Conservation (phyloP, 2,888 invertebrate species). For the Graphium colonna region DNA sequence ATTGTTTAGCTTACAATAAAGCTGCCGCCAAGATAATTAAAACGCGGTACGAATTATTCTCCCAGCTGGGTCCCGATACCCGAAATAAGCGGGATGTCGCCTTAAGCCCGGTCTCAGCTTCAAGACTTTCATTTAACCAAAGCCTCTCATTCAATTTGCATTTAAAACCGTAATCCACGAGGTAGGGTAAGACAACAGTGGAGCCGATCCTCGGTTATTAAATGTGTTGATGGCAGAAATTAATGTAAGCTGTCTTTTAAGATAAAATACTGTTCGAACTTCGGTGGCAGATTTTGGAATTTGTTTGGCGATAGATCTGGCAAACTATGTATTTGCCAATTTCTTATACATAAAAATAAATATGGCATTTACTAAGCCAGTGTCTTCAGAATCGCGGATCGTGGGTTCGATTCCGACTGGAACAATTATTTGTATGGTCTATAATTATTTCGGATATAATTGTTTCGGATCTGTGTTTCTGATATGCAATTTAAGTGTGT, state of each 20-base stretch:
- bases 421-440: neutral
- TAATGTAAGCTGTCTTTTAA: slow-evolving; percentile 1
- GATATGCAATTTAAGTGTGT: no score
- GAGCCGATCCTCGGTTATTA: slow-evolving; percentile 25
- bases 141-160: slow-evolving; percentile 64
- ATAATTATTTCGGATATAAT: neutral
- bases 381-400: no score
- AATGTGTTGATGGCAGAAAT: slow-evolving; percentile 23
- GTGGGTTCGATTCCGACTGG: no score
- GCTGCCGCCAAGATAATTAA: slow-evolving; percentile 49
- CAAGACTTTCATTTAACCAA: slow-evolving; percentile 48
- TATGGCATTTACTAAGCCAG: no score
- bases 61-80: slow-evolving; percentile 39
- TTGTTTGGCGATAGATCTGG: no score
- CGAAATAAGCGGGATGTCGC: slow-evolving; percentile 38
- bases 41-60: slow-evolving; percentile 51
- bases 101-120: slow-evolving; percentile 38
- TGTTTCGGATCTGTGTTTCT: no score
- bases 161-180: slow-evolving; percentile 54
- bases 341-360: no score
- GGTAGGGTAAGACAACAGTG: slow-evolving; percentile 32
- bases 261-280: no score
- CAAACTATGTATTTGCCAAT: no score
- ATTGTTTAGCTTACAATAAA: slow-evolving; percentile 29
- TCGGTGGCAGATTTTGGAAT: no score